Evolutionary conservation across 2,113 vertebrate genomes (phyloP), one percentile per base, ranked within the genome.

Genomic region (Pangasianodon hypophthalmus): DNA sequence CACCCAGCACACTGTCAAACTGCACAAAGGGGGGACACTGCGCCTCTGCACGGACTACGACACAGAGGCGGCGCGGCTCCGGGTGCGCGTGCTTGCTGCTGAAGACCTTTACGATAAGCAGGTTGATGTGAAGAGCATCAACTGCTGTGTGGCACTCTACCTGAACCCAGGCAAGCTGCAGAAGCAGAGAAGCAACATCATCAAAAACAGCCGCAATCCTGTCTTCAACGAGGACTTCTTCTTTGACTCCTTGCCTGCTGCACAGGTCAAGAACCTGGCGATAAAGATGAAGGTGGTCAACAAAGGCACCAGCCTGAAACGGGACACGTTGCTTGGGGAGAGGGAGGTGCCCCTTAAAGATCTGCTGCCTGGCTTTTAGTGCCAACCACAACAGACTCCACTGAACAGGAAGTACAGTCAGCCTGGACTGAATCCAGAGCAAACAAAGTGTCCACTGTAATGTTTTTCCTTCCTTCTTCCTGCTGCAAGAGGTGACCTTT

Each of bases 181-280:
- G 96, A 99, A 98, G 91, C 98, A 99, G 89, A 95, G 98, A 79
- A 99, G 98, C 96, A 99, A 97, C 94, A 98, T 99, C 32, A 95
- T 99, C 94, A 99, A 99, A 95, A 98, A 98, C 95, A 99, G 98
- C 95, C 97, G 97, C 92, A 98, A 97, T 92, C 98, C 98, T 0
- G 85, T 98, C 92, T 99, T 99, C 96, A 99, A 99, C 0, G 98
- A 99, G 94, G 98, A 99, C 94, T 99, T 99, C 95, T 99, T 99
- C 95, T 99, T 99, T 14, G 98, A 99, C 0, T 96, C 97, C 1
- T 94, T 99, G 90, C 97, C 97, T 6, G 93, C 96, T 0, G 94
- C 95, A 16, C 97, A 98, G 0, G 96, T 94, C 86, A 97, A 97
- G 91, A 98, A 97, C 93, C 96, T 99, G 94, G 96, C 97, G 0